Evolutionary conservation across 2,888 invertebrate species (phyloP).

Genomic region (Carabus problematicus): DNA sequence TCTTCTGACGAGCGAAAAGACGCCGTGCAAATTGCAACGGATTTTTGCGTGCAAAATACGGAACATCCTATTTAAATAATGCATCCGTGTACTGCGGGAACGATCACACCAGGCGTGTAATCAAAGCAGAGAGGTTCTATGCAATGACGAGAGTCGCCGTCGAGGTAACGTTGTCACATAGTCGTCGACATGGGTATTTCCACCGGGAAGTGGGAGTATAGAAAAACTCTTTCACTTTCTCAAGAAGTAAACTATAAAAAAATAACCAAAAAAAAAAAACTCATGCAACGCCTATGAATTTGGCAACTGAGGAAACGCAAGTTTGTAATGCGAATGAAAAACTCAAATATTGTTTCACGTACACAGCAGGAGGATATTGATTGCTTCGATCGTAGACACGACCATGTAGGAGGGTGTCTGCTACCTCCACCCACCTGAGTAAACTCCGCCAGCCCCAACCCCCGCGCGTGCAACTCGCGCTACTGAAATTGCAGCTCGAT

Average conservation of each 20-base stretch:
- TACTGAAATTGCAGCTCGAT: neutral
- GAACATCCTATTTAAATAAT: conserved; percentile 35
- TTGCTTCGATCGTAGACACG: conserved; percentile 2
- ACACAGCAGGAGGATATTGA: conserved; percentile 16
- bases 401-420: too few relatives aligned
- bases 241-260: too few relatives aligned
- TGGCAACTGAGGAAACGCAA: too few relatives aligned
- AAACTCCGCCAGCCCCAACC: neutral
- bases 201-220: too few relatives aligned
- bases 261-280: too few relatives aligned
- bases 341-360: conserved; percentile 26
- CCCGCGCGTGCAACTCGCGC: neutral
- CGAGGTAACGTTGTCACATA: neutral
- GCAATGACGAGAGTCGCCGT: conserved; percentile 22
- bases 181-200: neutral
- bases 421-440: neutral
- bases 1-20: neutral
- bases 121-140: conserved; percentile 32
- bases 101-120: conserved; percentile 33
- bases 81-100: conserved; percentile 16
- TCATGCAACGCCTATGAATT: too few relatives aligned
- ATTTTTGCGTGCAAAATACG: conserved; percentile 34
- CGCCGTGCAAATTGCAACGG: conserved; percentile 1
- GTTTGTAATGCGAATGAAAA: conserved; percentile 23
- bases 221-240: too few relatives aligned